Evolutionary conservation across 2,113 vertebrate genomes (phyloP), one percentile per base, ranked within the genome.

Genomic region (Cichladusa arquata): DNA sequence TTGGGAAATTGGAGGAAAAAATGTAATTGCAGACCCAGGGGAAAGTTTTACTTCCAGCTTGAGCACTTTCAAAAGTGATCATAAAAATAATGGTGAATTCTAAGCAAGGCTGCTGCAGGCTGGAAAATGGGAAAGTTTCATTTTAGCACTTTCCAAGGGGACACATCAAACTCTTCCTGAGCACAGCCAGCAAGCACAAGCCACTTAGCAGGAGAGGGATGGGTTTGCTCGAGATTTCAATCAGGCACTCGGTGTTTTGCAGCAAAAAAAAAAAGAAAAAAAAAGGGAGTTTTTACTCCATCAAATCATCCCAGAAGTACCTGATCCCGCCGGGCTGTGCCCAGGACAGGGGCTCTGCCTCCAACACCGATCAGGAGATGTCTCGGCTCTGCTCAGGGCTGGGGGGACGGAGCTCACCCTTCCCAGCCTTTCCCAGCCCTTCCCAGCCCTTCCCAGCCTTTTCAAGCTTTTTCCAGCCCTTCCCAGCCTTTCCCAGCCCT

Each of bases 41-140:
- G 84, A 70, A 95, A 92, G 73, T 92, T 95, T 74, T 84, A 48
- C 33, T 94, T 91, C 69, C 84, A 92, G 69, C 65, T n/a, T 13
- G 14, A 92, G 77, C 69, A 18, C 79, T 87, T 92, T 87, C 73
- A 47, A 56, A 78, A 86, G 44, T 11, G 65, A 84, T 87, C 90
- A 54, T 86, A 71, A 91, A 92, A 91, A 83, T 73, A 84, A 88
- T 22, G 34, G 77, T 38, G 73, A 78, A 62, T 78, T 94, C 73
- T 78, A 71, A 82, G 87, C 78, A 44, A 81, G 61, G 45, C 38
- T 60, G n/a, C 78, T 90, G 90, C 57, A 50, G 67, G 38, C 31
- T 56, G 44, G 56, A 61, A 90, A 92, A 94, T 10, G 47, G 48
- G 8, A 10, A 81, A 81, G 57, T 67, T 86, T 81, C 64, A 26